Conservation (phyloP, 2,888 invertebrate genomes). For the Cephus rjabovi region DNA sequence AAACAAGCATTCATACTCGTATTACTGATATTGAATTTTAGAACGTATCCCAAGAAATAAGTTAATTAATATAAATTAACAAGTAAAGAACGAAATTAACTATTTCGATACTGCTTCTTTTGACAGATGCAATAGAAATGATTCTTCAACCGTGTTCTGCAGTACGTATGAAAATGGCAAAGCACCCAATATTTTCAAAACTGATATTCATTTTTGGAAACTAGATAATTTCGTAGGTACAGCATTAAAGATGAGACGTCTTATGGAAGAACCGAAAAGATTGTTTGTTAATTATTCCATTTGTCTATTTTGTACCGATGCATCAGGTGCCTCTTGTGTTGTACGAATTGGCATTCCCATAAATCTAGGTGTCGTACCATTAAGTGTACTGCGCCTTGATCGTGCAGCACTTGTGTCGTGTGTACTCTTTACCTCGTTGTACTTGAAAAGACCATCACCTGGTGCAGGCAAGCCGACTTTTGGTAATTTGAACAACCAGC, state of each 20-base stretch:
- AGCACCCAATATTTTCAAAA: not conserved
- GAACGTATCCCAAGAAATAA: not conserved
- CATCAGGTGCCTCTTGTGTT: slow-evolving; percentile 40
- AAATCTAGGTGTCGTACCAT: slow-evolving; percentile 69
- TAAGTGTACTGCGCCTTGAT: slow-evolving; percentile 35
- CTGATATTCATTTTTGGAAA: not conserved
- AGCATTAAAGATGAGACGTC: not conserved
- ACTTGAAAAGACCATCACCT: slow-evolving; percentile 84
- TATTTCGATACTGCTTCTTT: not conserved
- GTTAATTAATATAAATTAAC: not conserved
- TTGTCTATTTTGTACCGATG: slow-evolving; percentile 13
- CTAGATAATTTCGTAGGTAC: not conserved
- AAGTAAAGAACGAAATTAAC: not conserved
- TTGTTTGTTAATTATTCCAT: not conserved
- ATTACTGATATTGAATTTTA: not conserved
- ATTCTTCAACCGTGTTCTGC: not conserved
- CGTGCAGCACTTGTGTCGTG: slow-evolving; percentile 28
- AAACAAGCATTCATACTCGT: not conserved
- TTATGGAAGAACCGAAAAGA: not conserved
- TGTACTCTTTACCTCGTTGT: slow-evolving; percentile 71
- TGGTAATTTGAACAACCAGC: slow-evolving; percentile 79
- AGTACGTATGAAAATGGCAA: not conserved
- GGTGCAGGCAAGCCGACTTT: slow-evolving; percentile 76
- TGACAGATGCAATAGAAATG: not conserved
- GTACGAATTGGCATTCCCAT: slow-evolving; percentile 83